Evolutionary conservation across 2,797 vertebrate genomes (phyloP), one percentile per base, ranked within the genome.

Genomic region (Macrochelys suwanniensis): DNA sequence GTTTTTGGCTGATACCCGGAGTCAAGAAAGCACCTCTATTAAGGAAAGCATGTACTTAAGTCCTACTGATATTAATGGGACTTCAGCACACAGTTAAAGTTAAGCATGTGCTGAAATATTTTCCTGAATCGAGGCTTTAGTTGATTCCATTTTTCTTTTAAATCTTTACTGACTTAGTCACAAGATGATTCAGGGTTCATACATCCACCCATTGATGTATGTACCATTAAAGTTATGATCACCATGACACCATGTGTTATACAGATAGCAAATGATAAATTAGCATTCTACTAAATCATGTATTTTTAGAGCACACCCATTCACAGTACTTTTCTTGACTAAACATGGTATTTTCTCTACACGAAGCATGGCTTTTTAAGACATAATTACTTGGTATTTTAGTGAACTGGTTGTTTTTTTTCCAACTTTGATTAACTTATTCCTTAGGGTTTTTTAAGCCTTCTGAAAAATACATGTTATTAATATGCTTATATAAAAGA

Each of bases 401-500:
- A 80, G 10, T 88, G 81, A 92, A 87, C 59, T 33, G 65, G 45
- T 31, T 89, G 31, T 79, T 37, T 31, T 74, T 31, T 90, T 82
- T 71, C 65, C 59, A 61, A 53, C 2, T 84, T 50, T 85, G 31
- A 92, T 54, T 89, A 76, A 68, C 1, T 2, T 25, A 89, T 74
- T 61, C 59, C 31, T 31, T 16, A 61, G 47, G 19, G 13, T 1
- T 84, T 89, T 88, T 88, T 84, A 95, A 76, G 77, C 49, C 5
- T 82, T 94, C 68, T 88, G 21, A 59, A 78, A 85, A 79, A 84
- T 6, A 23, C 0, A 71, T 54, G 89, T 81, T 74, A 89, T 21
- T 53, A 94, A 91, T 47, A 93, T 4, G 31, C 61, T 96, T 57
- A 28, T 78, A 61, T 74, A 94, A 90, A 85, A 87, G 5, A 26